Base-by-base conservation (phyloP, 2,797 vertebrate species). In the Enteromius anoplus region DNA sequence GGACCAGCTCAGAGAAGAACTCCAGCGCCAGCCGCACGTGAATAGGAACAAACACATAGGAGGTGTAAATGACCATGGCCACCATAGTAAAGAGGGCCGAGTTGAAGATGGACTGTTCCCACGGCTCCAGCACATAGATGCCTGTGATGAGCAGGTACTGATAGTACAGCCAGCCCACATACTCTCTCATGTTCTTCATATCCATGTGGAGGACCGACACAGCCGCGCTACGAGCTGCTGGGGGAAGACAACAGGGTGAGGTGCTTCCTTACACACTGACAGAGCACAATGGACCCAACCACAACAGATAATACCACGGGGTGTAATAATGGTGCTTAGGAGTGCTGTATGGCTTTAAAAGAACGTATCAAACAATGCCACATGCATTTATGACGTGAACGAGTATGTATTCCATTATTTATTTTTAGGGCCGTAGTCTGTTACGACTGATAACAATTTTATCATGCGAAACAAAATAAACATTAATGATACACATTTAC, bases 141-240 rank as follows among this genome's bases (percentile, higher is more conserved):
- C 97, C 97, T 0, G 97, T 98, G 88, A 99, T 94, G 87, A 99
- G 96, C 55, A 96, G 96, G 91, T 99, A 99, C 90, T 99, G 98
- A 91, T 95, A 99, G 94, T 99, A 98, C n/a, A 99, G 93, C 98
- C 98, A 99, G 85, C 94, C 94, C 77, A 99, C 80, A 86, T 96
- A 96, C 73, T 98, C 97, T 91, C 93, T 95, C 86, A 97, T 90
- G 37, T 88, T 94, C 91, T 95, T 98, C 86, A 98, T 89, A 86
- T 94, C 95, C 97, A 98, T 99, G 87, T 82, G 66, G 42, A 19
- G 19, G 45, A 21, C 11, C 29, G 2, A 65, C 53, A 40, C 45
- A 32, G 55, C 62, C n/a, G 21, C 34, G 10, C 47, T 42, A 47
- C 29, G 15, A 45, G 75, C 60, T 29, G 62, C 55, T 21, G 58